These are phyloP conservation scores for Cylindroiulus punctatus DNA, from an alignment of 2,888 invertebrate genomes.

Conservation along the genomic window DNA sequence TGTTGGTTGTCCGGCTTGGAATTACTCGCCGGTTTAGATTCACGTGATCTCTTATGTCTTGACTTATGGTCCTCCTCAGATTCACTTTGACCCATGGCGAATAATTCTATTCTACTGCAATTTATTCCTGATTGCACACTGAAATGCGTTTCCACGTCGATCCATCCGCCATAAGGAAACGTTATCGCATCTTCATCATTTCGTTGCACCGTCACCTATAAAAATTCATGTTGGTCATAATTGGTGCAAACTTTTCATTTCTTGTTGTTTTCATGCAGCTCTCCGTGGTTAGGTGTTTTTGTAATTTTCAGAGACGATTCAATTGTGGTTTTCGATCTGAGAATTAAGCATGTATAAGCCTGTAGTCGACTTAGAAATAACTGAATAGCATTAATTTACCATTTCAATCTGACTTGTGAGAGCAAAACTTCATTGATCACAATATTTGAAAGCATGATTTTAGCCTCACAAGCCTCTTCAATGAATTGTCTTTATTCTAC, in stretches of 20 bases:
- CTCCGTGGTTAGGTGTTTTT: not conserved
- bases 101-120: not conserved
- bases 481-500: no score
- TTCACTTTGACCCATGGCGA: not conserved
- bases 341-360: no score
- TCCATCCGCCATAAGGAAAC: conserved; percentile 11
- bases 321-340: no score
- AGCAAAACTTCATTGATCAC: no score
- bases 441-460: no score
- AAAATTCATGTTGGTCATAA: not conserved
- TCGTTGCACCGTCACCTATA: conserved; percentile 1
- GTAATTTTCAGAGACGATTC: no score
- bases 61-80: not conserved
- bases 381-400: no score
- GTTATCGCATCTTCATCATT: not conserved
- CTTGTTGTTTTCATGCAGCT: not conserved
- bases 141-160: not conserved
- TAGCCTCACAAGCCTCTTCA: no score
- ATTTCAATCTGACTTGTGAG: no score
- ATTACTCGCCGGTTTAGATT: not conserved
- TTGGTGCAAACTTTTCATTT: not conserved
- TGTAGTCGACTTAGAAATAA: no score
- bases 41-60: not conserved
- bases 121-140: not conserved
- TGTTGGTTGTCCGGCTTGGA: no score